Evolutionary conservation across 2,888 invertebrate genomes (phyloP), one percentile per base, ranked within the genome.

Genomic region (Criorhina ranunculi): DNA sequence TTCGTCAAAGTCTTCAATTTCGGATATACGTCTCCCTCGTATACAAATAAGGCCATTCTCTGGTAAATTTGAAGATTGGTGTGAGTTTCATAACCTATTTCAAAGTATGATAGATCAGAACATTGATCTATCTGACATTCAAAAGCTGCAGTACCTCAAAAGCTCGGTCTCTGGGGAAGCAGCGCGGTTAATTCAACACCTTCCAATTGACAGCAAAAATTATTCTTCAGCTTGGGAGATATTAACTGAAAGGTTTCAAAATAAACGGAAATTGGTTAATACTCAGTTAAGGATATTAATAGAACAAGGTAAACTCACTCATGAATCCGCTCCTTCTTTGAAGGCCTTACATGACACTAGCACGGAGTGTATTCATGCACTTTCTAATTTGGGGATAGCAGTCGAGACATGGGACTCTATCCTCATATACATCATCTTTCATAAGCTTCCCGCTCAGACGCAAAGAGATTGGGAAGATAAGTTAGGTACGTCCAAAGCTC

Each of bases 321-420:
- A 67, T 42, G 53, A 55, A 42, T 53, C 67, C 3, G 67, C 53
- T 2, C 29, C 9, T 8, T 31, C 15, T 0, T 35, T 55, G 17
- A 24, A 55, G 17, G 5, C 55, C 0, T n/a, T 67, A 5, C 70
- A 70, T n/a, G 57, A 46, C 24, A 70, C 70, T 12, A 57, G 70
- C 12, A 24, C 4, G 5, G 57, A 67, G 12, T 57, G 44, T 29
- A 17, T 55, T n/a, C 44, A 70, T 24, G 70, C 70, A 19, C 37
- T 57, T 5, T 9, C 57, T 1, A 70, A 67, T 15, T 12, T 42
- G 6, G 33, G 40, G 7, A 53, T 67, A 1, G 40, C 40, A 12
- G 53, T 40, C 8, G 53, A 35, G 5, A 42, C 42, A 0, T 53
- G 51, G 51, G 66, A 69, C 11, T 7, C 24, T 1, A 69, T 55